Conservation (phyloP, 2,888 invertebrate species). For the Steinernema carpocapsae region DNA sequence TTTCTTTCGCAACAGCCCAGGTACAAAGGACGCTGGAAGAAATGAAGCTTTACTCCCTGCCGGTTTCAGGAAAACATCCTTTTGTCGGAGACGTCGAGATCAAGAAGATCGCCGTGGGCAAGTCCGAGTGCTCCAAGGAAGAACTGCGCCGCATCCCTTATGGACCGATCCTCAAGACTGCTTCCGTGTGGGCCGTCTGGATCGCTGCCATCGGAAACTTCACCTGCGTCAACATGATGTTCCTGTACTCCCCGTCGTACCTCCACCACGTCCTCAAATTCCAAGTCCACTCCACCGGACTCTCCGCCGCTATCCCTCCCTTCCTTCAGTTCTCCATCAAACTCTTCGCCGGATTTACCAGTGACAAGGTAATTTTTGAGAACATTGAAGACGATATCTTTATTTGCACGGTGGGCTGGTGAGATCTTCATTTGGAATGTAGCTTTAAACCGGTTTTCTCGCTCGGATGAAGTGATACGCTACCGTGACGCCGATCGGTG, state of each 20-base stretch:
- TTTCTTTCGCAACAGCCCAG: conserved; percentile 64
- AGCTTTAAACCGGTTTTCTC: conserved; percentile 16
- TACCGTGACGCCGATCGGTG: neutral
- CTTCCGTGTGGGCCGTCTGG: conserved; percentile 68
- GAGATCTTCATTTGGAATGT: neutral
- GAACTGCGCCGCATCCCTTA: conserved; percentile 62
- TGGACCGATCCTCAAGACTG: conserved; percentile 56
- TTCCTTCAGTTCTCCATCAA: conserved; percentile 64
- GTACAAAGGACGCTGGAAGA: conserved; percentile 32
- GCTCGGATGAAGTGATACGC: conserved; percentile 3
- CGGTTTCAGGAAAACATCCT: conserved; percentile 56
- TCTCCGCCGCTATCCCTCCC: conserved; percentile 66
- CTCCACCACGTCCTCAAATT: conserved; percentile 61
- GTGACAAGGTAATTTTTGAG: conserved; percentile 47
- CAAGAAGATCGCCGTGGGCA: conserved; percentile 66
- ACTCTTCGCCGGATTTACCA: conserved; percentile 57
- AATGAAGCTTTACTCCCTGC: no score
- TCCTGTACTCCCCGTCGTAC: conserved; percentile 61
- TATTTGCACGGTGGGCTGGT: neutral
- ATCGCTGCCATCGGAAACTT: conserved; percentile 67
- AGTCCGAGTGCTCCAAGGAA: conserved; percentile 59
- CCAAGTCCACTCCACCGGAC: conserved; percentile 61
- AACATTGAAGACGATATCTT: neutral
- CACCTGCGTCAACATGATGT: conserved; percentile 67
- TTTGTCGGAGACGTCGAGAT: conserved; percentile 65